phyloP scores from a whole-genome alignment of 2,113 vertebrate genomes.

The Hiodon alosoides region DNA sequence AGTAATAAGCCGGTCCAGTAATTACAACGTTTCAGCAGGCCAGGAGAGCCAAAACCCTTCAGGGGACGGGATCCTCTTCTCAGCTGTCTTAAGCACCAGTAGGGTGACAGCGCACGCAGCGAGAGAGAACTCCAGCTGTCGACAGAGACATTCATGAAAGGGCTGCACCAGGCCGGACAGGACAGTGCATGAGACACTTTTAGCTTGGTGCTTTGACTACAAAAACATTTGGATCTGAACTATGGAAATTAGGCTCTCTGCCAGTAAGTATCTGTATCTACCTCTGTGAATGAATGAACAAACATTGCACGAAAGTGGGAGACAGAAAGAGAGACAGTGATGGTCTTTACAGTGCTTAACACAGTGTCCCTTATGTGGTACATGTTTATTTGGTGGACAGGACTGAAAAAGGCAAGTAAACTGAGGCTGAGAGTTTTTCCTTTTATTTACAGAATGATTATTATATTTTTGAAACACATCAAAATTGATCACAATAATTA shows the following conservation, averaged over 20 bases:
- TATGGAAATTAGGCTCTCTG: too few relatives aligned
- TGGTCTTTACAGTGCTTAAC: background rate
- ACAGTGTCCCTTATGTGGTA: background rate
- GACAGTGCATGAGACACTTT: background rate
- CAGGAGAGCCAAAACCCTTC: slow-evolving; percentile 27
- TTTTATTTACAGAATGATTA: slow-evolving; percentile 12
- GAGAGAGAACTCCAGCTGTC: background rate
- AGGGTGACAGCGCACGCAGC: too few relatives aligned
- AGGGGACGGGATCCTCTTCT: slow-evolving; percentile 17
- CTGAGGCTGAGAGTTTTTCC: background rate
- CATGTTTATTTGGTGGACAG: background rate
- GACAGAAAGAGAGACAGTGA: too few relatives aligned
- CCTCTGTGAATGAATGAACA: too few relatives aligned
- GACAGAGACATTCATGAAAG: slow-evolving; percentile 23
- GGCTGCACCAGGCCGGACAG: background rate
- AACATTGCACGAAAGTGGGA: too few relatives aligned
- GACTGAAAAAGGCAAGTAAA: background rate
- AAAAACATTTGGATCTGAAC: too few relatives aligned
- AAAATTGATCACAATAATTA: slow-evolving; percentile 10
- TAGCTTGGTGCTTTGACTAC: too few relatives aligned
- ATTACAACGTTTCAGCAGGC: slow-evolving; percentile 31
- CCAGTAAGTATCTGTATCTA: too few relatives aligned
- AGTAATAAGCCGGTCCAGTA: too few relatives aligned
- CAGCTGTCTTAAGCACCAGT: slow-evolving; percentile 6
- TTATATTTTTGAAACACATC: slow-evolving; percentile 28